Evolutionary conservation across 2,888 invertebrate species (phyloP).

Genomic region (Bhutanitis thaidina): DNA sequence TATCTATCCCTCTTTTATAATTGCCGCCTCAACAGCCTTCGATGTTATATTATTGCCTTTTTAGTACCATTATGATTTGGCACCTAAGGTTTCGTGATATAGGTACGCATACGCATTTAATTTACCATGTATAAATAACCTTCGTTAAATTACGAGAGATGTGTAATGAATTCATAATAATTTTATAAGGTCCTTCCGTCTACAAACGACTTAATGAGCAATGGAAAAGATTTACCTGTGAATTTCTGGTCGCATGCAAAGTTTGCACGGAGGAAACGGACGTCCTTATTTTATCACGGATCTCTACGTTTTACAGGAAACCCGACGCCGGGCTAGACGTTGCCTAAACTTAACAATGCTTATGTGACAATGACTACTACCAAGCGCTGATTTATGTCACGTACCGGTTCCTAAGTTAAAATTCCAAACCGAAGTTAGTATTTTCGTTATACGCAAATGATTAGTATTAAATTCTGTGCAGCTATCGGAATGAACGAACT

Average conservation of each 20-base stretch:
- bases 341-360: conserved; percentile 52
- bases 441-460: no score
- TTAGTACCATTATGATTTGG: conserved; percentile 41
- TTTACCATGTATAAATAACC: background rate
- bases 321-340: conserved; percentile 41
- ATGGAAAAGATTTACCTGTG: conserved; percentile 37
- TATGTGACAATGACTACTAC: conserved; percentile 36
- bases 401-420: no score
- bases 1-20: conserved; percentile 35
- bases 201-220: conserved; percentile 38
- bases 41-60: conserved; percentile 14
- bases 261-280: conserved; percentile 66
- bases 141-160: background rate
- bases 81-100: conserved; percentile 35
- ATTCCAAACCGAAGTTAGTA: no score
- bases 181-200: conserved; percentile 46
- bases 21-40: conserved; percentile 33
- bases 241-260: conserved; percentile 57
- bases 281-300: conserved; percentile 53
- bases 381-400: no score
- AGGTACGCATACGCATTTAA: conserved; percentile 1
- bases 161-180: conserved; percentile 11
- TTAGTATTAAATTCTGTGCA: no score
- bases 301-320: conserved; percentile 53
- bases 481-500: no score